A percentile compares a stretch with the other conserved stretches of the same genome.
Evolutionary conservation across 2,113 vertebrate genomes (phyloP).

Genomic region (Piprites chloris): DNA sequence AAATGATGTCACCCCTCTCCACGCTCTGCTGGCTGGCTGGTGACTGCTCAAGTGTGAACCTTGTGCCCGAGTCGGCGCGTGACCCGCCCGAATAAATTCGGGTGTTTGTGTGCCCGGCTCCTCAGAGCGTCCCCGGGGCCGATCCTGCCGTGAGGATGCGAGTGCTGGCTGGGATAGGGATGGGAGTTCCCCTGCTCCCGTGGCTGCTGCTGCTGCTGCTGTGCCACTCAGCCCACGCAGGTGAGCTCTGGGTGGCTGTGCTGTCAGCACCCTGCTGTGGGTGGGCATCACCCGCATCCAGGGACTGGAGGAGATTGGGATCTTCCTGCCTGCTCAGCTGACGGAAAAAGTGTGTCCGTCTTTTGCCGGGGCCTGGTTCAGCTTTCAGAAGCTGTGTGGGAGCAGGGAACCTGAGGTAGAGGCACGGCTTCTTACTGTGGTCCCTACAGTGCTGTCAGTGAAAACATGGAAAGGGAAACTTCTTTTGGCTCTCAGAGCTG

Average conservation of each 20-base stretch:
- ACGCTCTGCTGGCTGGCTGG: neutral
- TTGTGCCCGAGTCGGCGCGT: neutral
- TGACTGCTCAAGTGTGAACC: neutral
- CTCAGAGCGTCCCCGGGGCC: rapidly evolving
- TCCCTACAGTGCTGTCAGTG: neutral
- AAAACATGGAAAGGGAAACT: rapidly evolving
- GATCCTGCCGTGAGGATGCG: neutral
- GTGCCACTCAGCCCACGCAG: neutral
- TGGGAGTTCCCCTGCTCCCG: neutral
- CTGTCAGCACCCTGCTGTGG: neutral
- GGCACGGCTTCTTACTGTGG: rapidly evolving
- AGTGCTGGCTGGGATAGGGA: rapidly evolving
- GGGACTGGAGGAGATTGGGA: neutral
- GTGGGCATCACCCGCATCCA: neutral
- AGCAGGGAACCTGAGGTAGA: rapidly evolving
- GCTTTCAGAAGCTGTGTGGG: neutral
- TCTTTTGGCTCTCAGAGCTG: rapidly evolving
- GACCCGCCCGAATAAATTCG: conserved; percentile 11
- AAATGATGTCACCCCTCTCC: neutral
- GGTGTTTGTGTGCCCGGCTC: rapidly evolving
- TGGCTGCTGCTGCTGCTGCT: conserved; percentile 10
- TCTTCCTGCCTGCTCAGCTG: neutral
- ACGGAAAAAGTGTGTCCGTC: rapidly evolving
- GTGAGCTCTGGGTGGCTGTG: neutral
- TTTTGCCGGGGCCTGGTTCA: neutral